These are phyloP conservation scores for Anabas testudineus DNA, from an alignment of 2,797 vertebrate species.

Conservation along the genomic window DNA sequence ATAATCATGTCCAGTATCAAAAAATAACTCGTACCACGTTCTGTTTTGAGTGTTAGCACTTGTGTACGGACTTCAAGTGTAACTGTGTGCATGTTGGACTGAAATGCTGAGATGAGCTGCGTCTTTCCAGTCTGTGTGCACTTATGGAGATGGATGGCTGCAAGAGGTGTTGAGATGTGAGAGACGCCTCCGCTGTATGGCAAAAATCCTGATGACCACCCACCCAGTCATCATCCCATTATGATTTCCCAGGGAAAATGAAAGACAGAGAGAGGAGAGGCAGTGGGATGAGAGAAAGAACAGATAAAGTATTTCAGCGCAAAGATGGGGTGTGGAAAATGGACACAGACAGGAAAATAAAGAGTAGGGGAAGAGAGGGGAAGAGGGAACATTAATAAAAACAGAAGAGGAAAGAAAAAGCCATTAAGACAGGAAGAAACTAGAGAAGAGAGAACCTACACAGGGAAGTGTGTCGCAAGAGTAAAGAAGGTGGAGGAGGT, in stretches of 20 bases:
- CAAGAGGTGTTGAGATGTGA: slow-evolving; percentile 73
- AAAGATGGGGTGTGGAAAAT: slow-evolving; percentile 30
- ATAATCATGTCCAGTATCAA: neutral
- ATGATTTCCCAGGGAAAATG: slow-evolving; percentile 77
- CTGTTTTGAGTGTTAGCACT: slow-evolving; percentile 1
- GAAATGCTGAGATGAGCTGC: slow-evolving; percentile 47
- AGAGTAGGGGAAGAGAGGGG: neutral
- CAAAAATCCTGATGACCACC: slow-evolving; percentile 70
- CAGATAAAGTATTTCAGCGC: slow-evolving; percentile 46
- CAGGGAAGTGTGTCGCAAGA: neutral
- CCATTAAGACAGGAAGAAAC: neutral
- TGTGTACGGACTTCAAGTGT: slow-evolving; percentile 18
- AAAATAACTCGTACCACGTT: neutral
- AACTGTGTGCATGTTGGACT: slow-evolving; percentile 31
- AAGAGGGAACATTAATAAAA: neutral
- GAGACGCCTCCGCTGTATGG: slow-evolving; percentile 70
- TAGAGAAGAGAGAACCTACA: neutral
- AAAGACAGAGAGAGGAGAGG: slow-evolving; percentile 19
- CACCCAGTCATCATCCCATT: slow-evolving; percentile 88
- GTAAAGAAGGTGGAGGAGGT: neutral
- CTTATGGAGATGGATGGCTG: slow-evolving; percentile 81
- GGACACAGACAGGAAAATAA: neutral
- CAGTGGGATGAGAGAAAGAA: slow-evolving; percentile 32
- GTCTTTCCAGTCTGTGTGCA: slow-evolving; percentile 61
- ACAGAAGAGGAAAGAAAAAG: neutral